These are phyloP conservation scores for Virgularia gustaviana DNA, from an alignment of 92 coral and sea anemone species.

Conservation along the genomic window DNA sequence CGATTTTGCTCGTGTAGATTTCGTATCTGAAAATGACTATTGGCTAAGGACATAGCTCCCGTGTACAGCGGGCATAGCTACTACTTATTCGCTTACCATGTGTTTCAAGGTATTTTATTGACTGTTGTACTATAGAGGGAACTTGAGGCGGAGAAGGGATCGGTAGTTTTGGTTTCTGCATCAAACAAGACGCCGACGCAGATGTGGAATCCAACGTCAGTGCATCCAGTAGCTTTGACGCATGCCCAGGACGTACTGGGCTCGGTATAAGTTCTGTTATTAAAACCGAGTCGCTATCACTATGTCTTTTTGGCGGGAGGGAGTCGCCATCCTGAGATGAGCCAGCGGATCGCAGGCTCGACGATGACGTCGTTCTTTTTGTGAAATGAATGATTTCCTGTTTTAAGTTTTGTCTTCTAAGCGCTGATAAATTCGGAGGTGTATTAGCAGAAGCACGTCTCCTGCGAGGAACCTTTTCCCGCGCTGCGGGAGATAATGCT, in stretches of 20 bases:
- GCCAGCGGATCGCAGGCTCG: slow-evolving; percentile 24
- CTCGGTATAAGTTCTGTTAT: slow-evolving; percentile 12
- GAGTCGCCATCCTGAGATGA: slow-evolving; percentile 18
- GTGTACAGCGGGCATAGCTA: no score
- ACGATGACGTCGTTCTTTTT: neutral
- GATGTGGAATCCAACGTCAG: slow-evolving; percentile 85
- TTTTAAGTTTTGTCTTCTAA: slow-evolving; percentile 23
- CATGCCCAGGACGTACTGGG: slow-evolving; percentile 45
- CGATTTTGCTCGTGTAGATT: no score
- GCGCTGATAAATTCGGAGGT: slow-evolving; percentile 14
- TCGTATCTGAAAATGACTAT: no score
- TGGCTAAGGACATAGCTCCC: neutral
- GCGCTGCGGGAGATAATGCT: slow-evolving; percentile 9
- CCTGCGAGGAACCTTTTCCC: slow-evolving; percentile 22
- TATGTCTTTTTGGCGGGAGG: slow-evolving; percentile 20
- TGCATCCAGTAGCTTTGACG: slow-evolving; percentile 88
- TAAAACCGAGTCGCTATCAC: slow-evolving; percentile 33
- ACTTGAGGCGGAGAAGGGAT: slow-evolving; percentile 73
- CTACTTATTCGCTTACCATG: slow-evolving; percentile 62
- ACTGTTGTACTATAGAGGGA: slow-evolving; percentile 82
- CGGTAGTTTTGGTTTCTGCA: slow-evolving; percentile 69
- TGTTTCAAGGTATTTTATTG: slow-evolving; percentile 74
- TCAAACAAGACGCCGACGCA: slow-evolving; percentile 85
- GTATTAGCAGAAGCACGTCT: slow-evolving; percentile 29
- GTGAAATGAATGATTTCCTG: neutral